Base-by-base conservation (phyloP, 2,797 vertebrate species). In the Darevskia mixta region DNA sequence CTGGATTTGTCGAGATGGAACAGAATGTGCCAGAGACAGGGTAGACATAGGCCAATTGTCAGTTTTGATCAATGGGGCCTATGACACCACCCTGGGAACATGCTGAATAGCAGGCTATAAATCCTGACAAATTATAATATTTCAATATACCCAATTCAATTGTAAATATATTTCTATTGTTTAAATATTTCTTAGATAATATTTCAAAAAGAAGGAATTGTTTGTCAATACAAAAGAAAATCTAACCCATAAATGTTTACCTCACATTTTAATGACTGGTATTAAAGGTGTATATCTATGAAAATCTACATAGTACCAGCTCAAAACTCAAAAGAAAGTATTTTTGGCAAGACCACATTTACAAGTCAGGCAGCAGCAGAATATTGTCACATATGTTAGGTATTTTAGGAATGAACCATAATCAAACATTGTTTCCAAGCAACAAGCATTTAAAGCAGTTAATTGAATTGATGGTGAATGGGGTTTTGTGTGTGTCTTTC, bases 401-500 rank as follows among this genome's bases (percentile, higher is more conserved):
- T 79, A 41, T 79, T 10, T 89, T 58, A 49, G 35, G 5, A 89
- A 91, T 8, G 6, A 71, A 0, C 23, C 89, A 41, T 25, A 8
- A 83, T 32, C 17, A 80, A n/a, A 49, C 85, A 86, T 90, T 71
- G 77, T 67, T 55, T 3, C 90, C 10, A 90, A 2, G 64, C 2
- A 87, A 71, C 17, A 0, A 78, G 82, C 75, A 87, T 89, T 82
- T 73, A 66, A 71, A 35, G 15, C 38, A 55, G 73, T 3, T 91
- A 86, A 75, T 1, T 20, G 61, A 91, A 90, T 61, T 64, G 18
- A 89, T 83, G 80, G 90, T 86, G 29, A 89, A 80, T 5, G 86
- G 84, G 79, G 0, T 0, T 27, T 84, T 76, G 2, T 72, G 76
- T 43, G 88, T 1, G 0, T 84, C 73, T 84, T 18, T 55, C 1